Base-by-base conservation (phyloP, 2,888 invertebrate species). In the Tricholauxania praeusta region DNA sequence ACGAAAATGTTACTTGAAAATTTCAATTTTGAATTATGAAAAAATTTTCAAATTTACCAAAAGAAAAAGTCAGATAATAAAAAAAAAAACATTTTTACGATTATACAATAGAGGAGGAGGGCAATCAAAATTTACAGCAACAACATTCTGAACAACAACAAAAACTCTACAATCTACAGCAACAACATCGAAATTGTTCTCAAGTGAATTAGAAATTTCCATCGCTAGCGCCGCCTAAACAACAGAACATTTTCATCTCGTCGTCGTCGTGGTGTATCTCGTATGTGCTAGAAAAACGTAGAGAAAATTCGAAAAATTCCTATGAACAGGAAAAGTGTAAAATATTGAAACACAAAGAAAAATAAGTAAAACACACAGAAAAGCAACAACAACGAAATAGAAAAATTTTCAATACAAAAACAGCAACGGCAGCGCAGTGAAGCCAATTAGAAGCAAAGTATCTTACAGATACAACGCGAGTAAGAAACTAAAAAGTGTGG, bases 191-290 rank as follows among this genome's bases (percentile, higher is more conserved):
- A 22, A 70, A 49, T 39, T 39, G 39, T 39, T 51, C 51, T 47
- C 48, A 70, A 53, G 70, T 70, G 62, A 47, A 52, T 69, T 57
- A 51, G 19, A 73, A 73, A 73, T 62, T 73, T 72, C 65, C 68
- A 55, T 60, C 53, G 22, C 57, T 62, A 39, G 14, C 67, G 17
- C 19, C 47, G 63, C 52, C n/a, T 47, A 67, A 67, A 59, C 48
- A 28, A 15, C 28, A 59, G 49, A 63, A 74, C 52, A 72, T 57
- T 12, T 65, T 32, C 59, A 75, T 17, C 12, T 22, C 19, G 55
- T 19, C 17, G 55, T 3, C 55, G n/a, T 17, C 55, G 55, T 22
- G 39, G 6, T 39, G n/a, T 12, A 28, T 22, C 51, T 12, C 3
- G 10, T 12, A 48, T 62, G 15, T 47, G 22, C 64, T 60, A 15